Conservation (phyloP, 23 tunicate genomes). For the Oikopleura dioica region DNA sequence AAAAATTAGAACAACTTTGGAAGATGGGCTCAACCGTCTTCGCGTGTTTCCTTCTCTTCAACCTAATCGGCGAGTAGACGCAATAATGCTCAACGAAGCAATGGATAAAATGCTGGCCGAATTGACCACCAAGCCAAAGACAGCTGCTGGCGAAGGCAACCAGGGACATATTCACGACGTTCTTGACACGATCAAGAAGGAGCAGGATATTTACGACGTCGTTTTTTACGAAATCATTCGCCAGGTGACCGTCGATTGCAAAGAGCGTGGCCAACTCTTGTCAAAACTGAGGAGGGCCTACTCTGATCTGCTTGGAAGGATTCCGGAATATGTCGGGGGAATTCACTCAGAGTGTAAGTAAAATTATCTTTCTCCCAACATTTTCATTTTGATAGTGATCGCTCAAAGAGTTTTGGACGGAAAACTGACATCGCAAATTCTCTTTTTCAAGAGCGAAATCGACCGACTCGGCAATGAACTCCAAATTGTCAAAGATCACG, state of each 20-base stretch:
- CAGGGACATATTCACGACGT: conserved; percentile 79
- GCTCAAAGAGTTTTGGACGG: conserved; percentile 85
- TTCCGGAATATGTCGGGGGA: conserved; percentile 66
- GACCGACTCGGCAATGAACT: conserved; percentile 14
- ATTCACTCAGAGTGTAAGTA: conserved; percentile 76
- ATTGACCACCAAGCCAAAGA: conserved; percentile 37
- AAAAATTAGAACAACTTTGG: conserved; percentile 27
- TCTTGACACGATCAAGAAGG: conserved; percentile 61
- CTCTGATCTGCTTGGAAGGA: conserved; percentile 47
- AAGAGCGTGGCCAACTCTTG: conserved; percentile 73
- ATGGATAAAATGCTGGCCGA: conserved; percentile 55
- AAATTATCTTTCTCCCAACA: no score
- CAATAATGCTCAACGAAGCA: conserved; percentile 52
- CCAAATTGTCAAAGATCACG: conserved; percentile 21
- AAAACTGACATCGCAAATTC: conserved; percentile 51
- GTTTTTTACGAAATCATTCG: conserved; percentile 69
- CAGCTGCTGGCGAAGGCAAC: conserved; percentile 35
- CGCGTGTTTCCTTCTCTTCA: conserved; percentile 67
- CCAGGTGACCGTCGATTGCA: conserved; percentile 75
- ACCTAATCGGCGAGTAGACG: conserved; percentile 76
- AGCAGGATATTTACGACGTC: conserved; percentile 74
- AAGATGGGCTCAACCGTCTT: conserved; percentile 38
- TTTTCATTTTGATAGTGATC: no score
- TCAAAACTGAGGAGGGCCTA: conserved; percentile 52
- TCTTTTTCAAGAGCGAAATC: conserved; percentile 19